Percentiles rank a stretch among this genome's conserved stretches.
These are phyloP conservation scores for Cebus imitator DNA, from an alignment of 2,113 vertebrate species.

Conservation along the genomic window DNA sequence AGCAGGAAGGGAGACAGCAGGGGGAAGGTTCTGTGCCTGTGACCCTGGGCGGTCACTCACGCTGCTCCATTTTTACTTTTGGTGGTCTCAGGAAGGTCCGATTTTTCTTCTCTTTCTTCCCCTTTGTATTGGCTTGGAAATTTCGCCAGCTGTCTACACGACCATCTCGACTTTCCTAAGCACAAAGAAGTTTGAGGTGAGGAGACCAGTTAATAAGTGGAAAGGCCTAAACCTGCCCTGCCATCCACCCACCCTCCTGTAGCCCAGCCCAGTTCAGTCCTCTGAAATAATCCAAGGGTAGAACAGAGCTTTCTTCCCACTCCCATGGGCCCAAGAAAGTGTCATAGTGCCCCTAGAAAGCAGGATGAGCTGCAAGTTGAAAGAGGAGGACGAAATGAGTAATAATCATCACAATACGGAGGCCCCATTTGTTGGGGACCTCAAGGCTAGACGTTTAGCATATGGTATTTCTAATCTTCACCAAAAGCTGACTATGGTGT, in stretches of 20 bases:
- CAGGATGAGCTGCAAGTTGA: not conserved
- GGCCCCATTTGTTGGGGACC: too few species aligned
- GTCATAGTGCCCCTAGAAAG: not conserved
- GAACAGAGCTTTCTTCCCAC: not conserved
- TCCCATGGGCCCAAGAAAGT: not conserved
- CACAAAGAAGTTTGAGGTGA: not conserved
- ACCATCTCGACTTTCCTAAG: slow-evolving; percentile 95
- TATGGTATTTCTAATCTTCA: not conserved
- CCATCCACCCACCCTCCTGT: not conserved
- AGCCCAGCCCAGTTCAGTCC: not conserved
- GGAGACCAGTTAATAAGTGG: not conserved
- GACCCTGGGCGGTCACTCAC: slow-evolving; percentile 83
- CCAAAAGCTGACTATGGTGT: not conserved
- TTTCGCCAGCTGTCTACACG: slow-evolving; percentile 98
- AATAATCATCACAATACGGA: not conserved
- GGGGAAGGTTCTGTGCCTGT: slow-evolving; percentile 31
- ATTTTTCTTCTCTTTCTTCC: slow-evolving; percentile 96
- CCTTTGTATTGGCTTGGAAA: slow-evolving; percentile 97
- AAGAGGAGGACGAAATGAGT: not conserved
- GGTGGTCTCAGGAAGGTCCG: slow-evolving; percentile 98
- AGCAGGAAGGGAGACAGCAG: slow-evolving; percentile 76
- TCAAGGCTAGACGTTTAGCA: not conserved
- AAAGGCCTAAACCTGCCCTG: not conserved
- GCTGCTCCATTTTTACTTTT: slow-evolving; percentile 99
- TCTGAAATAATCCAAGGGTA: not conserved